Base-by-base conservation (phyloP, 2,888 invertebrate species). In the Scrobipalpa costella region DNA sequence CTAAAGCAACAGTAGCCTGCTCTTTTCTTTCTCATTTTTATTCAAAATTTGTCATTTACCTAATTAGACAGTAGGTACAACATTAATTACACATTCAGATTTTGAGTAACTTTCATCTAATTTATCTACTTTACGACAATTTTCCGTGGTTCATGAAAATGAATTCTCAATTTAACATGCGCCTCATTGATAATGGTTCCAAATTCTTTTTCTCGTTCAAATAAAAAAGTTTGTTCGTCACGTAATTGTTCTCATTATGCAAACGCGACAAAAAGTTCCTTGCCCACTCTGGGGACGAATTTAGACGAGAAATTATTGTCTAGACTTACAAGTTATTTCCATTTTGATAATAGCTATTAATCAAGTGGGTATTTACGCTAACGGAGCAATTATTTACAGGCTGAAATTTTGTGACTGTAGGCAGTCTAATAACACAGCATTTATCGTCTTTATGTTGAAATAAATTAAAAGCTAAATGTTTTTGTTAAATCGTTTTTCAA, bases 341-440 rank as follows among this genome's bases (percentile, higher is more conserved):
- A 58, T 38, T 38, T 58, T 58, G 63, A 19, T 34, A 61, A 40
- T 19, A 19, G 5, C 15, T 34, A 49, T 57, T 33, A 21, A 47
- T 64, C 49, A 57, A 44, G 11, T 27, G 27, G 9, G 34, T 34
- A 55, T 21, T 27, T 55, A 55, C 27, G n/a, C 27, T 55, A 34
- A 21, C 50, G 11, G 21, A 52, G 50, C 50, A 52, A 21, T 52
- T 52, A 21, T 21, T 52, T 52, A 21, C 44, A 5, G 44, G 44
- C 44, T 44, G n/a, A 57, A 73, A n/a, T n/a, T n/a, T n/a, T n/a
- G 44, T n/a, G 1, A 44, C n/a, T 44, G 44, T 44, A 44, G 44
- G 44, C n/a, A n/a, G 44, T n/a, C 44, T 44, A 44, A 44, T 44
- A 15, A 44, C 44, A n/a, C 15, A 6, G 15, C 15, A 44, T 44